Base-by-base conservation (phyloP, 2,113 vertebrate species). In the Climacteris rufus region DNA sequence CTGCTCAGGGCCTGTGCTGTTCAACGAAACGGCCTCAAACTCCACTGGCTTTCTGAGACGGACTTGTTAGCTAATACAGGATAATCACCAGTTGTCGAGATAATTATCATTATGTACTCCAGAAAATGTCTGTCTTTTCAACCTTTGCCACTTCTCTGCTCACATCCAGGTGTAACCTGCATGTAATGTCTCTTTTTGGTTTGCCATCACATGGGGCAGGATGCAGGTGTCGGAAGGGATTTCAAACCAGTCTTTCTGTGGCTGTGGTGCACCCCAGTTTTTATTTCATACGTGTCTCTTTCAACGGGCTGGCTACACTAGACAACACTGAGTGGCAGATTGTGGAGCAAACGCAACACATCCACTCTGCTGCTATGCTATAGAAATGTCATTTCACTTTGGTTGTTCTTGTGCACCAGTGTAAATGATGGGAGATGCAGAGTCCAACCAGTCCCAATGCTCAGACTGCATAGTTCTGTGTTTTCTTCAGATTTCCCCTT, bases 401-500 rank as follows among this genome's bases (percentile, higher is more conserved):
- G 39, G 35, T 63, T 91, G 70, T 72, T 96, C 60, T 89, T 90
- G 69, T 93, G 85, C 76, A 90, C 13, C 16, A 4, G 72, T 81
- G 68, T 65, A 59, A 94, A 72, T 60, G 88, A 77, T 45, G 61
- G 56, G 56, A 64, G 40, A 37, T 60, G 76, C 71, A 78, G 69
- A 45, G 18, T 7, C 76, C 79, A 50, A 20, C 49, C 57, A 54
- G 33, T 71, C 66, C 59, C 63, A 47, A 1, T 4, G 45, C 56
- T 83, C 85, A 59, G n/a, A 9, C 47, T 40, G 76, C 20, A 4
- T 13, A 81, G 24, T 28, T 47, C 52, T 86, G 24, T 24, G 68
- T 83, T 95, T 94, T 70, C 80, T 65, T 63, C 83, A 79, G 56
- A 86, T 88, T 82, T 92, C 60, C 57, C 76, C 40, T 90, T 94